Evolutionary conservation across 1,140 invertebrate species (phyloP).

Genomic region (Trichoplusia ni): DNA sequence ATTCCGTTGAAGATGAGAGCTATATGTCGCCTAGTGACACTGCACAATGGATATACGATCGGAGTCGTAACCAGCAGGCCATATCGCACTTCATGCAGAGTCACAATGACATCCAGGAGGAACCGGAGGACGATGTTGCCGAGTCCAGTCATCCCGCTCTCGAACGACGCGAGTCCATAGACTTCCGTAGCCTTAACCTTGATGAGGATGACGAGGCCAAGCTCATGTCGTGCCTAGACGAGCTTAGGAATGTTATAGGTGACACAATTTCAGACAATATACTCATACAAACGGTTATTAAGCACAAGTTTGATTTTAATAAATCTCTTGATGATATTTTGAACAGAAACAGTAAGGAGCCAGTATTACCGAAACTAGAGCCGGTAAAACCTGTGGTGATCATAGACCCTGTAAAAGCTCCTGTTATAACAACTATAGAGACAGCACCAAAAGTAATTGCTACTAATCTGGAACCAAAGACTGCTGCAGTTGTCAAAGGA

Average conservation of each 20-base stretch:
- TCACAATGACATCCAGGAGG: conserved; percentile 89
- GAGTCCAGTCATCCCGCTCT: conserved; percentile 53
- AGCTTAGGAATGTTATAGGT: conserved; percentile 90
- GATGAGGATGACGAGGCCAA: conserved; percentile 86
- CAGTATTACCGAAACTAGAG: conserved; percentile 38
- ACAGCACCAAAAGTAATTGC: conserved; percentile 65
- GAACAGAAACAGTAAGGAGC: conserved; percentile 64
- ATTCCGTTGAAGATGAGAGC: conserved; percentile 94
- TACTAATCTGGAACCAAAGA: conserved; percentile 63
- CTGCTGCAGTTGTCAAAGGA: conserved; percentile 69
- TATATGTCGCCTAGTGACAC: conserved; percentile 94
- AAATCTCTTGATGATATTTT: conserved; percentile 88
- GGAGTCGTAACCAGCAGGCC: conserved; percentile 85
- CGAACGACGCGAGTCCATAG: conserved; percentile 68
- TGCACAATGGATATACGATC: conserved; percentile 93
- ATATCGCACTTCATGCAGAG: conserved; percentile 87
- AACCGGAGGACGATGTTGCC: conserved; percentile 82
- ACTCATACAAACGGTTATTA: conserved; percentile 82
- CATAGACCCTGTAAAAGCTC: conserved; percentile 69
- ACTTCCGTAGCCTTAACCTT: conserved; percentile 80
- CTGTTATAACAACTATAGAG: conserved; percentile 60
- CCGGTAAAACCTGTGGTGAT: conserved; percentile 54
- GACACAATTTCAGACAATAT: conserved; percentile 87
- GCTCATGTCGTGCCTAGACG: conserved; percentile 92
- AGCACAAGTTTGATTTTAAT: conserved; percentile 87